These are phyloP conservation scores for Diplosoma virens DNA, from an alignment of 23 tunicate species.

Conservation along the genomic window DNA sequence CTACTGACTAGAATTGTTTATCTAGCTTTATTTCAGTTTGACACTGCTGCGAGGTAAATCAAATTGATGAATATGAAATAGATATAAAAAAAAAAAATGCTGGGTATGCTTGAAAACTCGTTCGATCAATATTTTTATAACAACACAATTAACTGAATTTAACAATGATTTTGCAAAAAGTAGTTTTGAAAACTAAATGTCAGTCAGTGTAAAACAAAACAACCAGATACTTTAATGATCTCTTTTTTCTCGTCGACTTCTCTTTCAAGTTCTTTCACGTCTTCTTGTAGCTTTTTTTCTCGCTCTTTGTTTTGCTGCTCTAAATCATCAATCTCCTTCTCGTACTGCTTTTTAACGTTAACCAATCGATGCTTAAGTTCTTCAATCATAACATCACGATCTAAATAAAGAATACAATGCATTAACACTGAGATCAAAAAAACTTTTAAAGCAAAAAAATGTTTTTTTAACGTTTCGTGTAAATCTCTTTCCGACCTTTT, in stretches of 20 bases:
- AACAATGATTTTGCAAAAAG: too few relatives aligned
- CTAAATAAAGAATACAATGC: constrained; percentile 10
- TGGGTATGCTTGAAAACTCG: too few relatives aligned
- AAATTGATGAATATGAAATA: too few relatives aligned
- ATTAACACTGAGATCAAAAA: not conserved
- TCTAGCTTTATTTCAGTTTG: too few relatives aligned
- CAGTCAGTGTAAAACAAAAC: too few relatives aligned
- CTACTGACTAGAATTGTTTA: too few relatives aligned
- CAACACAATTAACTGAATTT: too few relatives aligned
- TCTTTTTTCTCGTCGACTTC: constrained; percentile 49
- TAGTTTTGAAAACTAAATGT: too few relatives aligned
- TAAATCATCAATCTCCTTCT: constrained; percentile 30
- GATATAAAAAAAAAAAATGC: too few relatives aligned
- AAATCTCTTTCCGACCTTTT: constrained; percentile 31
- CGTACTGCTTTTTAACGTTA: constrained; percentile 38
- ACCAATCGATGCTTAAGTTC: constrained; percentile 60
- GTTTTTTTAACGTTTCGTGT: not conserved
- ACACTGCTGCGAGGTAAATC: too few relatives aligned
- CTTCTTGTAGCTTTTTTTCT: constrained; percentile 38
- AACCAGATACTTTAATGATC: constrained; percentile 56
- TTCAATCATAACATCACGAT: constrained; percentile 69
- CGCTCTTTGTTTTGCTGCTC: constrained; percentile 29
- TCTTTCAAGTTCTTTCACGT: constrained; percentile 32
- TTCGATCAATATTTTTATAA: not conserved
- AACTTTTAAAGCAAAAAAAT: not conserved